phyloP scores from a whole-genome alignment of 2,113 vertebrate species.

The Pontoporia blainvillei region DNA sequence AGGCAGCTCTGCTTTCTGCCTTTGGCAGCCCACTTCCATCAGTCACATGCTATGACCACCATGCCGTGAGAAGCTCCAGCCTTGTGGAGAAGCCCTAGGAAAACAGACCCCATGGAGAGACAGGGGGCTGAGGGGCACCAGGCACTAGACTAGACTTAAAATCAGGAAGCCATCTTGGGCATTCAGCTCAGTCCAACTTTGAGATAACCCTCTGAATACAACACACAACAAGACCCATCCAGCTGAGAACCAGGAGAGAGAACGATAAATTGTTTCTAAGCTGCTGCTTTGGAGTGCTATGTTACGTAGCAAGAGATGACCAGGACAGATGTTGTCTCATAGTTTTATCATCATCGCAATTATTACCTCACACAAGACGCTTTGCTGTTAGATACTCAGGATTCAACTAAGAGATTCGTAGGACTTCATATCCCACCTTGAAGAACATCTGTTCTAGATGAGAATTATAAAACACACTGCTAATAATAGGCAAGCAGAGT shows the following conservation, averaged over 20 bases:
- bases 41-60: fast-evolving
- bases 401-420: background rate
- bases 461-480: background rate
- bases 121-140: fast-evolving
- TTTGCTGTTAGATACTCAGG: background rate
- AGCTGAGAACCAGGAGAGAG: background rate
- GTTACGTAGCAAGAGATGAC: background rate
- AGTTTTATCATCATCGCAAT: background rate
- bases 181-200: background rate
- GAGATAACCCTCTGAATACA: background rate
- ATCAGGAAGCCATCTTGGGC: background rate
- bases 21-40: background rate
- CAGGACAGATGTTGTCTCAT: background rate
- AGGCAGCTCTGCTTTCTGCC: background rate
- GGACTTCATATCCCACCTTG: background rate
- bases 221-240: background rate
- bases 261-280: background rate
- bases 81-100: background rate
- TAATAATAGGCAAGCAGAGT: background rate
- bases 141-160: background rate
- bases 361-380: background rate
- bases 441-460: background rate
- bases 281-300: background rate
- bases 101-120: background rate
- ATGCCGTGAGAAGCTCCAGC: background rate